Evolutionary conservation across 2,113 vertebrate genomes (phyloP), one percentile per base, ranked within the genome.

Genomic region (Thomomys bottae): DNA sequence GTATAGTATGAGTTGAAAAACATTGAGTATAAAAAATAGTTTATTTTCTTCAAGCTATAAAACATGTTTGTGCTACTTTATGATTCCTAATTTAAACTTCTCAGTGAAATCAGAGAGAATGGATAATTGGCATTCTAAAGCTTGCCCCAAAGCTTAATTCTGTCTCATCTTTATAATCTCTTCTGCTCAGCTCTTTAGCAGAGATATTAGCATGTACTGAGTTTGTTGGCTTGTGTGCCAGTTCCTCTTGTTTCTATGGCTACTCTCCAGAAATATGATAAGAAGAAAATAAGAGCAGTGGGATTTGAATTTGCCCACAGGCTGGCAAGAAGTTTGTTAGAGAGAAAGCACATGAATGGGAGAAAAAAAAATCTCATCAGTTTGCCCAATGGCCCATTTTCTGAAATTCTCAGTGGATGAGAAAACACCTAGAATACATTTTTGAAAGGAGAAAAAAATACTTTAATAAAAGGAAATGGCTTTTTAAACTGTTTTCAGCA

Each of bases 101-200:
- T 67, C 10, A 21, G 23, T 63, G 68, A 81, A 38, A 61, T 67
- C 84, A 63, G 36, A 64, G 42, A 90, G 26, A 28, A 64, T 68
- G n/a, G 34, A 14, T 84, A 38, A 45, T 77, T 77, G 84, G 63
- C 83, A n/a, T 75, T 80, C 67, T 87, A 57, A 49, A 81, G 28
- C 40, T 32, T 77, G 67, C 66, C 86, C 67, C 67, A 30, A 84
- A 92, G 64, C 12, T 92, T 86, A 81, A 17, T 67, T 94, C 70
- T 63, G 2, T 67, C 38, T 84, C 23, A 94, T 76, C 61, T 89
- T 70, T 68, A 61, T 71, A 40, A 82, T 79, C 18, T 86, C 64
- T 85, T 80, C 38, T 2, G 28, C 24, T 36, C 49, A 40, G 42
- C 24, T 26, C 66, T 75, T 89, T 68, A 63, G 10, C 85, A 64